Evolutionary conservation across 2,797 vertebrate genomes (phyloP), one percentile per base, ranked within the genome.

Genomic region (Pangasius krempfi): DNA sequence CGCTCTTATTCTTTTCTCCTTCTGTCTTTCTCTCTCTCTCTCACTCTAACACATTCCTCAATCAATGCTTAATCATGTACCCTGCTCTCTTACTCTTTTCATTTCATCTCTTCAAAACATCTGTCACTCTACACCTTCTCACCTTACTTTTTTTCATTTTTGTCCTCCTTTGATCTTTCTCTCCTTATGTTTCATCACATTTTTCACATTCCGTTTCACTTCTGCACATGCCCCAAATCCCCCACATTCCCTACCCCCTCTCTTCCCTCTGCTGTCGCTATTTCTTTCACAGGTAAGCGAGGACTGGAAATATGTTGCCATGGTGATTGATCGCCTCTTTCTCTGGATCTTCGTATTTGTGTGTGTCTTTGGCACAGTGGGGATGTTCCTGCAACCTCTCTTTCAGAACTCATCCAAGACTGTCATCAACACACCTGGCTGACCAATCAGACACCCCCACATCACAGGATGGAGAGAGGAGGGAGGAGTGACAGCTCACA

Each of bases 271-370:
- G 60, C 44, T 54, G 56, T 86, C 84, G 3, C 30, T 64, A 27
- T 89, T 68, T 85, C 85, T 86, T 1, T 0, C 52, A 6, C 95
- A 99, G 98, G 98, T 99, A 93, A 98, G 98, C 18, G 98, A 99
- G 93, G 98, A 99, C 95, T 99, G 98, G 98, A 99, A 99, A 93
- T 99, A 99, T 0, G 98, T 99, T 14, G 98, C 98, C 95, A 99
- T 99, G 98, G 98, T 99, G 93, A 99, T 99, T 16, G 98, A 99
- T 92, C 98, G 98, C 68, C 97, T 99, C 82, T 99, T 99, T 95
- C 93, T 99, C 66, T 99, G 98, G 98, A 97, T 99, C 95, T 99
- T 99, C 9, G 94, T 99, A 88, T 98, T 99, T 1, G 98, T 99
- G 90, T 99, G 98, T 0, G 97, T 99, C 89, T 98, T 97, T 0